Conservation (phyloP, 2,888 invertebrate species). For the Hemithea aestivaria region DNA sequence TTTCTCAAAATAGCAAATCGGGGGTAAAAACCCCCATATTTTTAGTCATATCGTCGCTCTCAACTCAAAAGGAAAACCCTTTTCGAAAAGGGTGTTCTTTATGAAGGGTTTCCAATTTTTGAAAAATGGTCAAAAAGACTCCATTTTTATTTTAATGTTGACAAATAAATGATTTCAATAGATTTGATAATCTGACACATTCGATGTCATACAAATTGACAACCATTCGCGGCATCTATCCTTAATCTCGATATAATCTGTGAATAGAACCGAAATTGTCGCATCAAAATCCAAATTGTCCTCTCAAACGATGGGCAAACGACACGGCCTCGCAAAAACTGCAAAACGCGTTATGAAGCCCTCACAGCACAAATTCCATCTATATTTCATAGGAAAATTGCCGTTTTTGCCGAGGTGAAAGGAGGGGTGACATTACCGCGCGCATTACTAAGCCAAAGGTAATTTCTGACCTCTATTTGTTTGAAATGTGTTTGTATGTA, state of each 20-base stretch:
- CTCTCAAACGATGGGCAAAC: conserved; percentile 14
- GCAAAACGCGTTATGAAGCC: conserved; percentile 15
- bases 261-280: conserved; percentile 11
- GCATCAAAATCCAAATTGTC: conserved; percentile 19
- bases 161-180: too few species aligned
- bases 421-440: conserved; percentile 22
- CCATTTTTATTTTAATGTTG: too few species aligned
- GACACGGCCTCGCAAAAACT: conserved; percentile 12
- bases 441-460: conserved; percentile 26
- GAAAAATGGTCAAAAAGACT: too few species aligned
- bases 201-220: too few species aligned
- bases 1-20: too few species aligned
- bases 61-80: too few species aligned
- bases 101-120: too few species aligned
- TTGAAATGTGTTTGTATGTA: conserved; percentile 17
- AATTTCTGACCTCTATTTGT: conserved; percentile 32
- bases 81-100: too few species aligned
- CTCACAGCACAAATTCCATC: conserved; percentile 18
- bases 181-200: too few species aligned
- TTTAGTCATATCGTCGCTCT: too few species aligned
- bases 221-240: too few species aligned
- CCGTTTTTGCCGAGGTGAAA: conserved; percentile 26
- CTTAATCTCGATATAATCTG: conserved; percentile 4
- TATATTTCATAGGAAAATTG: conserved; percentile 34
- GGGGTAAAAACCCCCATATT: too few species aligned